Evolutionary conservation across 2,797 vertebrate genomes (phyloP).

Genomic region (Danio albolineatus): DNA sequence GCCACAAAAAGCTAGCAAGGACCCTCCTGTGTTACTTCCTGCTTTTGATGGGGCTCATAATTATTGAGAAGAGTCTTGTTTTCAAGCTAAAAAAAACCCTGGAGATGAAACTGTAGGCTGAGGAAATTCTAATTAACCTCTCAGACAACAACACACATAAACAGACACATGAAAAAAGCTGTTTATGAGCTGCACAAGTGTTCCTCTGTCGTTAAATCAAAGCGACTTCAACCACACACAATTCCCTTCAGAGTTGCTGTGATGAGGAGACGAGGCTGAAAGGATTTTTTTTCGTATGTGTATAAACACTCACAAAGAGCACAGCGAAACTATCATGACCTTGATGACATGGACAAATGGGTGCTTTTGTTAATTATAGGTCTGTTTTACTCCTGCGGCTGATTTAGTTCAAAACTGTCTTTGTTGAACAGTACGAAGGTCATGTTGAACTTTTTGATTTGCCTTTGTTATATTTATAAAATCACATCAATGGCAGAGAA

Average conservation of each 20-base stretch:
- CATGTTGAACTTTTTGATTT: too few species aligned
- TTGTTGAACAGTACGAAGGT: too few species aligned
- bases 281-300: neutral
- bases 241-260: neutral
- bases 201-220: constrained; percentile 38
- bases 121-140: constrained; percentile 58
- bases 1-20: neutral
- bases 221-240: constrained; percentile 3
- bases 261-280: neutral
- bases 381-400: too few species aligned
- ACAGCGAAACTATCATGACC: neutral
- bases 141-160: constrained; percentile 38
- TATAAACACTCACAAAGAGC: neutral
- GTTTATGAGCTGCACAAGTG: constrained; percentile 24
- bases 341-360: neutral
- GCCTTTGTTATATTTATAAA: too few species aligned
- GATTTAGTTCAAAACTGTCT: too few species aligned
- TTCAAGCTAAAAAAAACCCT: constrained; percentile 47
- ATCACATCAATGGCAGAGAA: too few species aligned
- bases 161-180: constrained; percentile 24
- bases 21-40: constrained; percentile 10
- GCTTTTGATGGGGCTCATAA: constrained; percentile 47
- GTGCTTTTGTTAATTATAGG: neutral
- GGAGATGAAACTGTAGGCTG: constrained; percentile 47
- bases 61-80: constrained; percentile 42